Percentiles rank a stretch among this genome's conserved stretches.
phyloP scores from a whole-genome alignment of 1,140 invertebrate genomes.

The Aphelenchoides avenae region DNA sequence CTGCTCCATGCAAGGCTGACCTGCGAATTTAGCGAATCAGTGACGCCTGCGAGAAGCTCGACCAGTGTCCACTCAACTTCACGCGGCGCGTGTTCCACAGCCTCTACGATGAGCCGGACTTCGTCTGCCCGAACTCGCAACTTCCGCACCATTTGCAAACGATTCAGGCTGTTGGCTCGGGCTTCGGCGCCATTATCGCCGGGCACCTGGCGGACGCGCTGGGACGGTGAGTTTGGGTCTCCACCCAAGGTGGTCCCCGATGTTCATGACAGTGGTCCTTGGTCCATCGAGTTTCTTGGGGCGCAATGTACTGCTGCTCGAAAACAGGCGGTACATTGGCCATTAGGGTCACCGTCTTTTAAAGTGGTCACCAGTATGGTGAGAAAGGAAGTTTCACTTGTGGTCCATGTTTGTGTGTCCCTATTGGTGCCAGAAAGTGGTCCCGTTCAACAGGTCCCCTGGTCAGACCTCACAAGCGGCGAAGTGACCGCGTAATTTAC shows the following conservation, averaged over 20 bases:
- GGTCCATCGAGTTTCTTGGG: constrained; percentile 20
- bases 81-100: constrained; percentile 28
- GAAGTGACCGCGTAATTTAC: no score
- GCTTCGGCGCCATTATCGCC: constrained; percentile 43
- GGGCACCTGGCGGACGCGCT: constrained; percentile 44
- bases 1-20: no score
- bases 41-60: constrained; percentile 6
- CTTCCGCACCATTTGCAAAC: constrained; percentile 47
- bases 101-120: constrained; percentile 37
- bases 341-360: no score
- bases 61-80: constrained; percentile 26
- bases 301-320: no score
- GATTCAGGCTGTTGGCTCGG: constrained; percentile 43
- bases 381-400: no score
- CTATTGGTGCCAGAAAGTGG: no score
- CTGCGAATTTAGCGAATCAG: no score
- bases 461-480: no score
- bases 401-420: no score
- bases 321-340: no score
- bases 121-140: constrained; percentile 40
- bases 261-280: not conserved
- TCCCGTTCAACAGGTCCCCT: no score
- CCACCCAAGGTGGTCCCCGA: not conserved
- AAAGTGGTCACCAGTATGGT: no score
- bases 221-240: constrained; percentile 40